Percentiles rank a stretch among this genome's conserved stretches.
phyloP scores from a whole-genome alignment of 37 sponge, comb jelly and placozoan genomes.

The Chondrilla cf. caribensis region DNA sequence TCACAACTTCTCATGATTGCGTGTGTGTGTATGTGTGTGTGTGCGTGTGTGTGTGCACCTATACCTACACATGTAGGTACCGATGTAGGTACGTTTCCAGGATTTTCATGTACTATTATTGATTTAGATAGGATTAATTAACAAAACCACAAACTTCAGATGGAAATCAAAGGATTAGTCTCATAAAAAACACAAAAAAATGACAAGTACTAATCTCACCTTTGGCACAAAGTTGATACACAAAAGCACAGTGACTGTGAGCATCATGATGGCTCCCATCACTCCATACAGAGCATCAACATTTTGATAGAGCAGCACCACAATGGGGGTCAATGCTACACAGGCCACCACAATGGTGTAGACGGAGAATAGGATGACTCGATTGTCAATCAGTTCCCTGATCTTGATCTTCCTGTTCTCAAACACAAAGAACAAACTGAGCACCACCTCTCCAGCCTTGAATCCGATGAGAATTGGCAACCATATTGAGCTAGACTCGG shows the following conservation, averaged over 20 bases:
- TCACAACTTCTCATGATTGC: too few species aligned
- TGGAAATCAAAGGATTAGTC: too few species aligned
- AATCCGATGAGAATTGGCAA: conserved; percentile 34
- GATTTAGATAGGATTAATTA: too few species aligned
- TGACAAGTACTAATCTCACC: background rate
- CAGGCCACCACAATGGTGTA: conserved; percentile 53
- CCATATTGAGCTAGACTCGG: conserved; percentile 9
- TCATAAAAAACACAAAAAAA: too few species aligned
- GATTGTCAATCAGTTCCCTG: conserved; percentile 49
- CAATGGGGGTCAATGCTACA: conserved; percentile 38
- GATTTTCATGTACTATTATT: too few species aligned
- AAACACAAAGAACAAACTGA: conserved; percentile 57
- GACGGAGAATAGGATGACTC: conserved; percentile 51
- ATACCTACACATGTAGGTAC: too few species aligned
- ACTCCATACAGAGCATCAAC: conserved; percentile 37
- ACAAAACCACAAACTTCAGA: too few species aligned
- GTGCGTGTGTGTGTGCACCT: too few species aligned
- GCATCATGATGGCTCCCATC: conserved; percentile 35
- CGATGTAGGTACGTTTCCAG: too few species aligned
- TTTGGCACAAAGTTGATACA: conserved; percentile 49
- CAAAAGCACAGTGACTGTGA: conserved; percentile 37
- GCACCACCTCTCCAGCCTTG: conserved; percentile 43
- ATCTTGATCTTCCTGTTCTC: conserved; percentile 59
- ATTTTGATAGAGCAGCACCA: conserved; percentile 23
- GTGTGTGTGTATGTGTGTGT: too few species aligned